Evolutionary conservation across 2,113 vertebrate genomes (phyloP).

Genomic region (Cephalopterus ornatus): DNA sequence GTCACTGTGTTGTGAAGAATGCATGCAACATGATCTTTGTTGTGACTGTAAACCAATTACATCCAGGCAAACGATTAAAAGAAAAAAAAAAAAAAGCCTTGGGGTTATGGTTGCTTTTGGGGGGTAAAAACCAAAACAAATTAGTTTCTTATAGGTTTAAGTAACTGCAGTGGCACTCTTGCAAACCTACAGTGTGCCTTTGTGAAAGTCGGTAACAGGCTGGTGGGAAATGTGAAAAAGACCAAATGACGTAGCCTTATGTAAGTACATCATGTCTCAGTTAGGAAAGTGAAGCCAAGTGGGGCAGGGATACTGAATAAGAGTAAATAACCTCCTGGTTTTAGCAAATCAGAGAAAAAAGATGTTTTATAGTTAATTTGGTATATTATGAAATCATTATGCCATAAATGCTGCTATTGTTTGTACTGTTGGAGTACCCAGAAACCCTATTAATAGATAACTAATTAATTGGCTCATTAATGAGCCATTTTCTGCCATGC

Average conservation of each 20-base stretch:
- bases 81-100: background rate
- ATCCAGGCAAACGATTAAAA: background rate
- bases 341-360: background rate
- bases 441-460: background rate
- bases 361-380: background rate
- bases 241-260: background rate
- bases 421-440: background rate
- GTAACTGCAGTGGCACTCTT: background rate
- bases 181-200: background rate
- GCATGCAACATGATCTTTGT: background rate
- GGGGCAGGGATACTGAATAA: background rate
- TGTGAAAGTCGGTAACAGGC: background rate
- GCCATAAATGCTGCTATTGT: background rate
- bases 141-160: background rate
- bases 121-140: background rate
- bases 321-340: background rate
- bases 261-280: background rate
- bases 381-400: background rate
- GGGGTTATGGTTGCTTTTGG: background rate
- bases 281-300: background rate
- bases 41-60: background rate
- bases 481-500: background rate
- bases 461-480: background rate
- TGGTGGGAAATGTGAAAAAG: background rate
- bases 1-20: background rate